Conservation (phyloP, 2,888 invertebrate genomes). For the Pollenia angustigena region DNA sequence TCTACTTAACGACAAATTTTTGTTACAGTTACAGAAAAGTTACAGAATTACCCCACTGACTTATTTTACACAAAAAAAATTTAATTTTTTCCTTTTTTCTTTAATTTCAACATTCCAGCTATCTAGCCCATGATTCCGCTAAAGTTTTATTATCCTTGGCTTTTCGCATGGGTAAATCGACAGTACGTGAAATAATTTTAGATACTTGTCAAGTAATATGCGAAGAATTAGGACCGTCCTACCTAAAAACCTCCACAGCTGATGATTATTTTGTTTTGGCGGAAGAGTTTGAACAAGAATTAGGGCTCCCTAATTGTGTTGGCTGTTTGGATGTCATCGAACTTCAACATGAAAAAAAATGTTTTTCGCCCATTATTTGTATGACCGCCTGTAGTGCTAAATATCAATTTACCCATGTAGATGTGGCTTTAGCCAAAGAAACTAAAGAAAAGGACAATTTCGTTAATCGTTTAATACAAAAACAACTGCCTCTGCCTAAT, state of each 20-base stretch:
- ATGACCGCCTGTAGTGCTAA: conserved; percentile 58
- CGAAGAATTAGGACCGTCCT: conserved; percentile 52
- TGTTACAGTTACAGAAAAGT: too few species aligned
- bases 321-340: conserved; percentile 63
- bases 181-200: conserved; percentile 63
- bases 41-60: too few species aligned
- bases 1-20: too few species aligned
- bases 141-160: conserved; percentile 59
- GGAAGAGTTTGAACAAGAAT: conserved; percentile 61
- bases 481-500: conserved; percentile 42
- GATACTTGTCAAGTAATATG: conserved; percentile 68
- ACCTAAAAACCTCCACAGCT: conserved; percentile 17
- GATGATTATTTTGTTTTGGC: conserved; percentile 60
- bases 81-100: not conserved
- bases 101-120: conserved; percentile 25
- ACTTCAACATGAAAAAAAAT: conserved; percentile 63
- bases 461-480: conserved; percentile 51
- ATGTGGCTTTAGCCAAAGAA: conserved; percentile 36
- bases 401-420: conserved; percentile 58
- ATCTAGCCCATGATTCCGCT: conserved; percentile 65
- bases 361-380: conserved; percentile 52
- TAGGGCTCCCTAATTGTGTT: conserved; percentile 60
- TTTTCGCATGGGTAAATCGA: conserved; percentile 68
- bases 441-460: conserved; percentile 57
- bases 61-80: not conserved